These are phyloP conservation scores for Aphelocoma coerulescens DNA, from an alignment of 2,113 vertebrate genomes.

Conservation along the genomic window DNA sequence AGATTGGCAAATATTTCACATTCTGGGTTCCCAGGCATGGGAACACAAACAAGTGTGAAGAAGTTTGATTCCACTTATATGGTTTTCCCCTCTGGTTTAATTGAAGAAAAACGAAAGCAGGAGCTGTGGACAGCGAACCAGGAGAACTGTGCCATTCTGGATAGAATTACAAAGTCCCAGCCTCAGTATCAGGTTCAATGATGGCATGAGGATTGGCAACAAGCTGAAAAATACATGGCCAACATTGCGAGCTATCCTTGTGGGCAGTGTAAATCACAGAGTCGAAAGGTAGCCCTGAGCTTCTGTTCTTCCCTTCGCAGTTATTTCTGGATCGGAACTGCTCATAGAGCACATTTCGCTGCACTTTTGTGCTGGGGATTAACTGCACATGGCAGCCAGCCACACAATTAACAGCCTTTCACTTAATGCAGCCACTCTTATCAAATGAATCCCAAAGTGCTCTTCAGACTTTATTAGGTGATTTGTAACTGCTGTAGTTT, in stretches of 20 bases:
- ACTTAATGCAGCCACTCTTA: not conserved
- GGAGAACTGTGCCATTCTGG: conserved; percentile 66
- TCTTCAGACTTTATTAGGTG: not conserved
- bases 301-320: not conserved
- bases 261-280: not conserved
- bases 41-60: not conserved
- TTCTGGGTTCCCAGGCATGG: not conserved
- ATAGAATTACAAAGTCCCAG: conserved; percentile 63
- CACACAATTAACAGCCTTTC: conserved; percentile 3
- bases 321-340: not conserved
- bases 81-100: conserved; percentile 51
- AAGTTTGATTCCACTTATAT: not conserved
- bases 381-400: not conserved
- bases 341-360: not conserved
- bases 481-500: not conserved
- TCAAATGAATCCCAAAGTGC: not conserved
- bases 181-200: conserved; percentile 52
- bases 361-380: not conserved
- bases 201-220: conserved; percentile 74
- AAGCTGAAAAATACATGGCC: conserved; percentile 58
- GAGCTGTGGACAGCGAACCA: conserved; percentile 61
- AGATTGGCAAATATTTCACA: not conserved
- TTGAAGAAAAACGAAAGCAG: conserved; percentile 56
- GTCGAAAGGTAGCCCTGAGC: conserved; percentile 43
- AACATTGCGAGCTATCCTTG: conserved; percentile 54